A percentile compares a stretch with the other conserved stretches of the same genome.
Evolutionary conservation across 1,140 invertebrate species (phyloP).

Genomic region (Heliconius melpomene): DNA sequence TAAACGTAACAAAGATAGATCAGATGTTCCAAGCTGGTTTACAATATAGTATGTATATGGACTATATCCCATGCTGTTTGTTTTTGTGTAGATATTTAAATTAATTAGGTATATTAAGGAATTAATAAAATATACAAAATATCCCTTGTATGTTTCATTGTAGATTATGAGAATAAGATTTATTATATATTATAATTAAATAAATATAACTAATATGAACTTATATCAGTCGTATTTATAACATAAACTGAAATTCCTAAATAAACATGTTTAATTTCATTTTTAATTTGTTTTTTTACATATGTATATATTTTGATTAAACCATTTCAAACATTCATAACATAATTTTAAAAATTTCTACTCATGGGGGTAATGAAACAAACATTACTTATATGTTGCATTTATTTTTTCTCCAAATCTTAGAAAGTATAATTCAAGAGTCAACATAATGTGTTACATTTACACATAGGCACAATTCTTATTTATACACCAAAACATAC

Average conservation of each 20-base stretch:
- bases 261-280: too few relatives aligned
- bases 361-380: not conserved
- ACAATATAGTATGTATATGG: slow-evolving; percentile 55
- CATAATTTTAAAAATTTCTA: not conserved
- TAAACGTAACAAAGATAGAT: slow-evolving; percentile 77
- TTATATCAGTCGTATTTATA: too few relatives aligned
- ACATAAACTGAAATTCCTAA: too few relatives aligned
- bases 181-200: not conserved
- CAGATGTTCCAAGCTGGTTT: slow-evolving; percentile 83
- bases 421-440: not conserved
- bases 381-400: slow-evolving; percentile 33
- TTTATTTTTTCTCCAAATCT: slow-evolving; percentile 37
- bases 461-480: not conserved
- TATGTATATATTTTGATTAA: too few relatives aligned
- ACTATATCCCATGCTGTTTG: not conserved
- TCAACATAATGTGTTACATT: slow-evolving; percentile 6
- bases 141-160: not conserved
- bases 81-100: slow-evolving; percentile 11
- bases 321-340: too few relatives aligned
- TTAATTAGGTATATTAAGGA: slow-evolving; percentile 12
- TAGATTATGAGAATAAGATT: not conserved
- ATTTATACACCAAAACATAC: not conserved
- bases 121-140: slow-evolving; percentile 17
- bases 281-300: too few relatives aligned
- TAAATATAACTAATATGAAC: too few relatives aligned